Base-by-base conservation (phyloP, 1,140 invertebrate genomes). In the Bombus waltoni region DNA sequence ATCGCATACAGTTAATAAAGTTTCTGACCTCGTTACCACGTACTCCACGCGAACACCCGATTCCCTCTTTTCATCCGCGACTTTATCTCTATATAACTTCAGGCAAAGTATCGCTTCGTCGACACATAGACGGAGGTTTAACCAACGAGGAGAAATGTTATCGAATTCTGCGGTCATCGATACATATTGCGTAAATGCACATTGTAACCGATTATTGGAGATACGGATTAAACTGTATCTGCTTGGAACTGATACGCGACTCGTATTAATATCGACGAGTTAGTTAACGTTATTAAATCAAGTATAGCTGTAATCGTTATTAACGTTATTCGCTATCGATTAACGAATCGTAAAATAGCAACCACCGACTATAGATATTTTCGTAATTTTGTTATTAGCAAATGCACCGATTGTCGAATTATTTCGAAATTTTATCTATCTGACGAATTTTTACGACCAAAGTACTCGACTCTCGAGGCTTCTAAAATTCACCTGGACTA, bases 1-100 rank as follows among this genome's bases (percentile, higher is more conserved):
- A 81, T 38, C 71, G 59, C 44, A 35, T 70, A 76, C 71, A 57
- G 77, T 88, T 92, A 91, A 92, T 91, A 92, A 92, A 87, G 83
- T 87, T 84, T 81, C 85, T 83, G 68, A 88, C 73, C 82, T 62
- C 47, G 68, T 86, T 75, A 38, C 53, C 28, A 42, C 66, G n/a
- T 25, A 44, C 38, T 65, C 13, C 28, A 62, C 18, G n/a, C 32
- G 40, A 70, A n/a, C 71, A 10, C 28, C 35, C n/a, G 47, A 40
- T 28, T 73, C 32, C n/a, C 53, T n/a, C 65, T 78, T 59, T 71
- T 40, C 66, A 62, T 79, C 66, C n/a, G 11, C 18, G 62, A 53
- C 11, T 6, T 44, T 83, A 83, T 57, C 28, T 28, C n/a, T 40
- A 15, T 72, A 59, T 32, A 80, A 80, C 53, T 80, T 71, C 22